Percentiles rank a stretch among this genome's conserved stretches.
phyloP scores from a whole-genome alignment of 2,113 vertebrate species.

The Hippolais icterina region DNA sequence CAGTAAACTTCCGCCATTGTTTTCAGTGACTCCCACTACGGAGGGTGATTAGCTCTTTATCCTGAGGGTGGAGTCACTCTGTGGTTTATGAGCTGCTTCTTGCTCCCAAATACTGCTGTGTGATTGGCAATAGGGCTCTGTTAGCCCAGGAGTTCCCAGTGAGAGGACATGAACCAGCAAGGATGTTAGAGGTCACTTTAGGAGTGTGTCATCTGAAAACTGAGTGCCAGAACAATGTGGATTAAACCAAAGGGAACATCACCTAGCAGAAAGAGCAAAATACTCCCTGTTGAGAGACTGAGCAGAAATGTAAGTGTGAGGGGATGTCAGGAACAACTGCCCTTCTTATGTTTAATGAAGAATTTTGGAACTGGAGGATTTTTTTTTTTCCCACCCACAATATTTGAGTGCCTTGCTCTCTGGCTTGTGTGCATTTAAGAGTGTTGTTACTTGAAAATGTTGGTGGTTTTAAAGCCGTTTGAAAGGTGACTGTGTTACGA shows the following conservation, averaged over 20 bases:
- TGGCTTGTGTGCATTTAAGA: background rate
- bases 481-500: background rate
- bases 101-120: background rate
- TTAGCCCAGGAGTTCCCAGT: background rate
- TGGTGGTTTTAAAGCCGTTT: background rate
- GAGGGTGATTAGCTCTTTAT: background rate
- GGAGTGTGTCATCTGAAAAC: background rate
- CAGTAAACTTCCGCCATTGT: background rate
- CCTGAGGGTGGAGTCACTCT: background rate
- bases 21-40: background rate
- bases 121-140: background rate
- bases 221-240: background rate
- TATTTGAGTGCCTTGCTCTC: background rate
- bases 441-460: background rate
- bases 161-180: background rate
- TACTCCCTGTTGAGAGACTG: background rate
- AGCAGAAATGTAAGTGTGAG: background rate
- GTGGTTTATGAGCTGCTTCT: background rate
- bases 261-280: background rate
- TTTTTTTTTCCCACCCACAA: background rate
- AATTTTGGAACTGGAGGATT: background rate
- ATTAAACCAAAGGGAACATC: background rate
- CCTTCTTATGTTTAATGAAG: rapidly evolving
- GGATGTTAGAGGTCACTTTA: background rate
- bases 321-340: background rate